Evolutionary conservation across 2,113 vertebrate genomes (phyloP), one percentile per base, ranked within the genome.

Genomic region (Atrichornis clamosus): DNA sequence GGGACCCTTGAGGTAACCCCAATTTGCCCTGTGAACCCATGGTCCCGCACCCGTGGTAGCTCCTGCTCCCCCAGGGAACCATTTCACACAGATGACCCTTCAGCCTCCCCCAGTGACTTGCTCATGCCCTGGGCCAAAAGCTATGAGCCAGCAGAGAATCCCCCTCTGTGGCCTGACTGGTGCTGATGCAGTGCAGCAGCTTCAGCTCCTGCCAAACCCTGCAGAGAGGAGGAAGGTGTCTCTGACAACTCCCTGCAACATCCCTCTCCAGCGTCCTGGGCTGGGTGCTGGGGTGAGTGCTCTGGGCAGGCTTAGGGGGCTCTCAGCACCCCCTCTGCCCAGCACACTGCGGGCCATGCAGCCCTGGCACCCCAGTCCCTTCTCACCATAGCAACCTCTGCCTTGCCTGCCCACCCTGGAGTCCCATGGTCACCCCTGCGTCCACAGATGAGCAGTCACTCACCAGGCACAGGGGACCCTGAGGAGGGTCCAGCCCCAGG

Each of bases 271-370:
- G n/a, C 15, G 28, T 77, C 19, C 41, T 73, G 69, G 39, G 11
- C 33, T 77, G 46, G 22, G 13, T 55, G 35, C 26, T 58, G 11
- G 32, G 4, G 6, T 62, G 7, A 20, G 49, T 28, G 18, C 46
- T 55, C 30, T 0, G 0, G 15, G 28, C 39, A 77, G n/a, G 58
- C 53, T 47, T 1, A 8, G 42, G 69, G 21, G 15, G 27, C 17
- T 64, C 39, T 69, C 65, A 55, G 12, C 17, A 35, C 27, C 47
- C 12, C 26, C 53, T 73, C 32, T 82, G 69, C 39, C 20, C 73
- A 47, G 37, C 2, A 2, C 2, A 28, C 32, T 30, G 1, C 41
- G 42, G 42, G 32, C 50, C 27, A 21, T 11, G 37, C 15, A n/a
- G 11, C 16, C 15, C 20, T 50, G 28, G 10, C 52, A 46, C 16